phyloP scores from a whole-genome alignment of 2,113 vertebrate species.

The Cheirogaleus medius region DNA sequence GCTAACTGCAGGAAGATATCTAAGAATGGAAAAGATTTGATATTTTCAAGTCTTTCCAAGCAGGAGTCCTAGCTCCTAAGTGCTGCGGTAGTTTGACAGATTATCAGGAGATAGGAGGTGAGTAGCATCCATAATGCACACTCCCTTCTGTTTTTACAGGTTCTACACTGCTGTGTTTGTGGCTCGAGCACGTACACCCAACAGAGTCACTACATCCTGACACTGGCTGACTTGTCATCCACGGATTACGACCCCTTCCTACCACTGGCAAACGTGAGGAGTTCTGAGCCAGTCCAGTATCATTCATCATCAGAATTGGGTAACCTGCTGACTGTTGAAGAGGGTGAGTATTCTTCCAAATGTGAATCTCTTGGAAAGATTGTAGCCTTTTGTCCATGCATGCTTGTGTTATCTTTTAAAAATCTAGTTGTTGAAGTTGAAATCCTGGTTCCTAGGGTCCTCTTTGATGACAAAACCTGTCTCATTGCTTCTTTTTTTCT shows the following conservation, averaged over 20 bases:
- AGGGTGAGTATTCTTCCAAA: slow-evolving; percentile 87
- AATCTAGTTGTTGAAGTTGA: not conserved
- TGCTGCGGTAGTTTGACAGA: not conserved
- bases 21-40: not conserved
- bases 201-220: slow-evolving; percentile 95
- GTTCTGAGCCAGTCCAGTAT: slow-evolving; percentile 87
- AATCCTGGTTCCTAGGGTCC: not conserved
- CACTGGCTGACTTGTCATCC: slow-evolving; percentile 92
- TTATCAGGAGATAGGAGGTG: not conserved
- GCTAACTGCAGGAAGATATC: slow-evolving; percentile 2
- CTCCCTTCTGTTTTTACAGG: slow-evolving; percentile 81
- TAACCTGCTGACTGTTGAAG: slow-evolving; percentile 95
- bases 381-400: not conserved
- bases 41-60: not conserved
- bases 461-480: not conserved
- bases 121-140: accelerated
- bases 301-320: slow-evolving; percentile 88
- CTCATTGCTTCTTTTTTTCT: not conserved
- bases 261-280: slow-evolving; percentile 91
- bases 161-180: slow-evolving; percentile 95
- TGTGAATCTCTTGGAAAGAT: not conserved
- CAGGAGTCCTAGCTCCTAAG: not conserved
- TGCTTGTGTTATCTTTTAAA: not conserved
- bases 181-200: slow-evolving; percentile 95
- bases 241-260: slow-evolving; percentile 94